Percentiles rank a stretch among this genome's conserved stretches.
Evolutionary conservation across 2,888 invertebrate species (phyloP).

Genomic region (Danaus chrysippus): DNA sequence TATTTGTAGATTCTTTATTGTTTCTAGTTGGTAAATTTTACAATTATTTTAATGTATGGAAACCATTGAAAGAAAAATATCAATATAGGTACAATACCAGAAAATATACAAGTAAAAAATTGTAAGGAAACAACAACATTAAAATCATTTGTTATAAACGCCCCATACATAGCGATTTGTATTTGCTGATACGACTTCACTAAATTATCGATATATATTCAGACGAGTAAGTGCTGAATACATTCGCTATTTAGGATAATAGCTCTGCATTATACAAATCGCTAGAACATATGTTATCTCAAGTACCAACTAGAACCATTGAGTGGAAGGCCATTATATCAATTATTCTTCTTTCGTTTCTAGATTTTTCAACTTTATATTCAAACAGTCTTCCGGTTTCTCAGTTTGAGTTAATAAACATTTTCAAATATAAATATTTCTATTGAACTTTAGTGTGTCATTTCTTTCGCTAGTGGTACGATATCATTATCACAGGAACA

Average conservation of each 20-base stretch:
- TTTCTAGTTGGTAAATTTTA: no score
- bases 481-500: no score
- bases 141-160: background rate
- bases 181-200: slow-evolving; percentile 2
- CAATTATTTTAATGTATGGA: no score
- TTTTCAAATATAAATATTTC: no score
- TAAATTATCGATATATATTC: slow-evolving; percentile 5
- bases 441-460: no score
- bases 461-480: no score
- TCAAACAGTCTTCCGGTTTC: background rate
- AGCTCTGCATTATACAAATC: slow-evolving; percentile 6
- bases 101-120: background rate
- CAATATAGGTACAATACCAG: background rate
- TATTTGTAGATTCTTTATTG: no score
- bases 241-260: slow-evolving; percentile 5
- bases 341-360: slow-evolving; percentile 6
- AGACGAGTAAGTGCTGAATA: background rate
- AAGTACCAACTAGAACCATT: slow-evolving; percentile 2
- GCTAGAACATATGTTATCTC: slow-evolving; percentile 6
- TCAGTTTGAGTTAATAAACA: background rate
- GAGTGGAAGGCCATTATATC: slow-evolving; percentile 7
- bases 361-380: background rate
- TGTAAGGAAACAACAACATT: background rate
- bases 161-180: background rate
- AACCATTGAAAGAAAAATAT: background rate